phyloP scores from a whole-genome alignment of 2,113 vertebrate genomes.

The Ariopsis seemanni region DNA sequence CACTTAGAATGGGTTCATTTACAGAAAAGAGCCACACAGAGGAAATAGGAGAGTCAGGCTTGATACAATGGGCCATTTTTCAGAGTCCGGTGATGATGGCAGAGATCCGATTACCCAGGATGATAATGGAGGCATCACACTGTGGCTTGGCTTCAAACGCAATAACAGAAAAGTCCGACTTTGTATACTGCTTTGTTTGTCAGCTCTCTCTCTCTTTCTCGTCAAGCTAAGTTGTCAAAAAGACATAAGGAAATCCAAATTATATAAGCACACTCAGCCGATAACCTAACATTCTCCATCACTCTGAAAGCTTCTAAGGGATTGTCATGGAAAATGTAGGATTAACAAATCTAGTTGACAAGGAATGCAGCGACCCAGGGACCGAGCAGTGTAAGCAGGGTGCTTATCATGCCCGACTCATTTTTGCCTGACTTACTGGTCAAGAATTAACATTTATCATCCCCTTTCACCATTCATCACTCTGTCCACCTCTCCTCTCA shows the following conservation, averaged over 20 bases:
- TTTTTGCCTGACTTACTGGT: constrained; percentile 4
- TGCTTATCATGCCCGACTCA: constrained; percentile 7
- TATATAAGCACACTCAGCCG: neutral
- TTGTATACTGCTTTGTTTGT: constrained; percentile 19
- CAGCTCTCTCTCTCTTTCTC: neutral
- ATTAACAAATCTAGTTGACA: neutral
- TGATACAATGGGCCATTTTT: constrained; percentile 54
- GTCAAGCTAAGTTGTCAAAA: neutral
- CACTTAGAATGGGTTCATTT: constrained; percentile 50
- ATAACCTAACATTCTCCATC: constrained; percentile 1
- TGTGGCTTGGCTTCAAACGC: constrained; percentile 23
- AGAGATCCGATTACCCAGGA: constrained; percentile 52
- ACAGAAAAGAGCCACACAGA: constrained; percentile 46
- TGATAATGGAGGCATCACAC: constrained; percentile 51
- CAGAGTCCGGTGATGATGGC: constrained; percentile 48
- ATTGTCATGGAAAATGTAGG: constrained; percentile 11
- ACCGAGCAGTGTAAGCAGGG: neutral
- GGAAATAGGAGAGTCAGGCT: constrained; percentile 49
- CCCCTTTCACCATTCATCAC: neutral
- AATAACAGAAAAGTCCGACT: constrained; percentile 16
- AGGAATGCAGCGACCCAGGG: neutral
- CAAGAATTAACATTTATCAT: constrained; percentile 16
- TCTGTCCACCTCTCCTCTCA: neutral
- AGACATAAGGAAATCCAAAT: neutral
- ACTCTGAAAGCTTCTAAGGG: neutral